Evolutionary conservation across 2,888 invertebrate genomes (phyloP).

Genomic region (Mechanitis mazaeus): DNA sequence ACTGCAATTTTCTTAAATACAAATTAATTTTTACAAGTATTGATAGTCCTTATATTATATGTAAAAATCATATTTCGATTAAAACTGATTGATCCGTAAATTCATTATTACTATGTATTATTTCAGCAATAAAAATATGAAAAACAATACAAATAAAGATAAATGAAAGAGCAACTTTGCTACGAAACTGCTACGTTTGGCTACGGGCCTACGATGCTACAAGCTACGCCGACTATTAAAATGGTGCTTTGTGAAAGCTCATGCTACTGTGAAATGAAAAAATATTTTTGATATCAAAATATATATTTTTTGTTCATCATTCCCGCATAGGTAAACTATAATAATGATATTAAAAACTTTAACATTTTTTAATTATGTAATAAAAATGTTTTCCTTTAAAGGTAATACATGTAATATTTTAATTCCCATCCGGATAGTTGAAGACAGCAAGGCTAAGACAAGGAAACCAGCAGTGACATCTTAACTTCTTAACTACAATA

Average conservation of each 20-base stretch:
- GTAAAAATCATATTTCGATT: no score
- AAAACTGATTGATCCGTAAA: no score
- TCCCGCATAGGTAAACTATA: neutral
- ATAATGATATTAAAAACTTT: neutral
- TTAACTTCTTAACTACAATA: no score
- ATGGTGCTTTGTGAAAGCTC: conserved; percentile 24
- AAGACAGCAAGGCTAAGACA: no score
- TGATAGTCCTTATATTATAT: no score
- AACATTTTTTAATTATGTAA: no score
- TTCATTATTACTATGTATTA: neutral
- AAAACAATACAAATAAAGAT: neutral
- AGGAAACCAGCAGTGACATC: no score
- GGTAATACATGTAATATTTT: no score
- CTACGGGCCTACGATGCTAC: conserved; percentile 14
- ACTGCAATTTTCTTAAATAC: no score
- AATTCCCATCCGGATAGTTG: no score
- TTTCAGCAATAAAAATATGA: neutral
- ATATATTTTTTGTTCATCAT: neutral
- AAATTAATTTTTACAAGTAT: no score
- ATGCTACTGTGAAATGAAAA: conserved; percentile 4
- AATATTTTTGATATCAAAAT: conserved; percentile 4
- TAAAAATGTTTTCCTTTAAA: no score
- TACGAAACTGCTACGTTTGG: conserved; percentile 17
- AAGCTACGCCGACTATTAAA: conserved; percentile 22
- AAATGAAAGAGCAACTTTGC: conserved; percentile 13